phyloP scores from a whole-genome alignment of 2,113 vertebrate genomes.

The Synchiropus splendidus region DNA sequence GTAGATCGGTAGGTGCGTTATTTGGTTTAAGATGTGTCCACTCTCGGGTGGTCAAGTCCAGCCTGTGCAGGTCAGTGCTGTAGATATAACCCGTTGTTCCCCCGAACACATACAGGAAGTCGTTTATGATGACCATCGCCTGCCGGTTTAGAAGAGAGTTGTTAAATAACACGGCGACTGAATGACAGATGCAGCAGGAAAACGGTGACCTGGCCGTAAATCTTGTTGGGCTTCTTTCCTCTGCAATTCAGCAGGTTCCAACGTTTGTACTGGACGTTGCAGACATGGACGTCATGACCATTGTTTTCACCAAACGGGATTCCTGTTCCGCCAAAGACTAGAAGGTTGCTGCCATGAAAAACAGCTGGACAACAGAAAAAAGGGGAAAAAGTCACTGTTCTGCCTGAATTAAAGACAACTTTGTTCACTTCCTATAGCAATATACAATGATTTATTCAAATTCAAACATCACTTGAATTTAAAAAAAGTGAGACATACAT shows the following conservation, averaged over 20 bases:
- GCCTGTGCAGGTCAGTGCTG: conserved; percentile 89
- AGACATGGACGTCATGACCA: conserved; percentile 91
- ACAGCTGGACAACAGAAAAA: conserved; percentile 66
- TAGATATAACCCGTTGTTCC: conserved; percentile 98
- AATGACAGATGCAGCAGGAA: background rate
- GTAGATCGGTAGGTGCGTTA: conserved; percentile 83
- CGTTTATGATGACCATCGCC: conserved; percentile 97
- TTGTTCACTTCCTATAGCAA: too few species aligned
- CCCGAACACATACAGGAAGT: conserved; percentile 92
- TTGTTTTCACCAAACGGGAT: conserved; percentile 98
- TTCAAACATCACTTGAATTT: too few species aligned
- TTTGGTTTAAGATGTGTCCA: conserved; percentile 94
- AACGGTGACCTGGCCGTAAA: conserved; percentile 86
- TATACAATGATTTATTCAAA: too few species aligned
- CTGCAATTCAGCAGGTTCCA: conserved; percentile 91
- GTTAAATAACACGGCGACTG: background rate
- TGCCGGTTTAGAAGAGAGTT: conserved; percentile 39
- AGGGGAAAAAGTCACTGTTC: too few species aligned
- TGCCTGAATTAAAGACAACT: too few species aligned
- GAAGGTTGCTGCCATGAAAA: conserved; percentile 89
- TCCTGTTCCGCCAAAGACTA: conserved; percentile 93
- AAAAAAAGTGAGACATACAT: too few species aligned
- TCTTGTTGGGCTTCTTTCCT: conserved; percentile 91
- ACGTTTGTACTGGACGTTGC: conserved; percentile 89
- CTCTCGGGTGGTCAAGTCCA: conserved; percentile 88